Base-by-base conservation (phyloP, 1,140 invertebrate genomes). In the Drosophila tristis region DNA sequence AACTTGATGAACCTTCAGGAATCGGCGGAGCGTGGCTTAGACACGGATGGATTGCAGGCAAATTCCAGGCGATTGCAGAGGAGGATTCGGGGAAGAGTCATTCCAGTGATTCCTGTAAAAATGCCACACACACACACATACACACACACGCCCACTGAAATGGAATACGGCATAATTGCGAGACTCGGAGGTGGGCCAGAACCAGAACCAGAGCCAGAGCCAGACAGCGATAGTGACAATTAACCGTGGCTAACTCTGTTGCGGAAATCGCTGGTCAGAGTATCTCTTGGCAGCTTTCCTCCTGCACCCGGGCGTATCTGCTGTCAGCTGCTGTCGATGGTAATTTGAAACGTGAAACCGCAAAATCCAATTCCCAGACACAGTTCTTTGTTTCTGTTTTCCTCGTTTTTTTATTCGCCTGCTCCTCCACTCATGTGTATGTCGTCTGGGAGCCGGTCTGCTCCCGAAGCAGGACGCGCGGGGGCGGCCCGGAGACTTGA, bases 281-380 rank as follows among this genome's bases (percentile, higher is more conserved):
- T 49, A 55, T 53, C 67, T 64, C 60, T 31, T 47, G 16, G 29
- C 29, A 2, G 29, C 6, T 29, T 8, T 3, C 8, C n/a, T 55
- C 72, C 39, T 44, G 11, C 16, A 51, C 58, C 53, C 64, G 54
- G 48, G 43, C 49, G 57, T 62, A 50, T 67, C 62, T 68, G 31
- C 60, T 87, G 75, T 87, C 84, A 79, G 57, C 79, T 76, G 67
- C 84, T 84, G 85, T 90, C 84, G 84, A 89, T 90, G 75, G 84
- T 89, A 89, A 89, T 89, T 89, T 78, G 80, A 89, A 89, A 89
- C 84, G 84, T 80, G 77, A 80, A 90, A 89, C 84, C 84, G 76
- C 84, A 89, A 89, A 89, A 89, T 89, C 84, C 84, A 90, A 89
- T 89, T 89, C 85, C 84, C 84, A 89, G 84, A 89, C 84, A 80